Evolutionary conservation across 2,888 invertebrate genomes (phyloP).

Genomic region (Ormyrus nitidulus): DNA sequence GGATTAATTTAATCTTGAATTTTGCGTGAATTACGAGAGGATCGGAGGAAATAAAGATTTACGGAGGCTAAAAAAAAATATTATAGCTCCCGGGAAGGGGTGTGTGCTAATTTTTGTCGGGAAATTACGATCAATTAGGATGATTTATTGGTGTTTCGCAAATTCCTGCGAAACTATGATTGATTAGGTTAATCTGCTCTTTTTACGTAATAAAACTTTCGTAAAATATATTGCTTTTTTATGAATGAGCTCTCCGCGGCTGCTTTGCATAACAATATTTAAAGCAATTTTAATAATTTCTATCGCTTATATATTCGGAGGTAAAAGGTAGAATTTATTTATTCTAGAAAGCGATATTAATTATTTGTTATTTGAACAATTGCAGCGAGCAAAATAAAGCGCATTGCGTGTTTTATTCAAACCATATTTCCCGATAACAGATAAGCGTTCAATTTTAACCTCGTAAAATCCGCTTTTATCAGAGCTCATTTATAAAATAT

Average conservation of each 20-base stretch:
- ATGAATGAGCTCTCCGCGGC: too few species aligned
- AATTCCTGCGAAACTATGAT: slow-evolving; percentile 2
- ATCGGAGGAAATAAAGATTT: slow-evolving; percentile 38
- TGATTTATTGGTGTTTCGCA: slow-evolving; percentile 5
- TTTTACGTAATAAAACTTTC: too few species aligned
- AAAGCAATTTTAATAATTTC: too few species aligned
- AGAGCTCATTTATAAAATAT: too few species aligned
- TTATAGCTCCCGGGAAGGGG: not conserved
- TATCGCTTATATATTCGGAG: too few species aligned
- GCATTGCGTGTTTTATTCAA: not conserved
- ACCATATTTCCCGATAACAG: not conserved
- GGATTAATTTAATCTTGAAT: slow-evolving; percentile 48
- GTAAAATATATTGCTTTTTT: too few species aligned
- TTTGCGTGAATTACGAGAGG: slow-evolving; percentile 23
- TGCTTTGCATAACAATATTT: too few species aligned
- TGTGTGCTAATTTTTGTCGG: slow-evolving; percentile 6
- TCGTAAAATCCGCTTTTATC: too few species aligned
- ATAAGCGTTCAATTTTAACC: not conserved
- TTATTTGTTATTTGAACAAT: too few species aligned
- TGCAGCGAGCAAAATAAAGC: too few species aligned
- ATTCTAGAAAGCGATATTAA: too few species aligned
- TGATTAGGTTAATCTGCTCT: not conserved
- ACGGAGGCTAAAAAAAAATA: not conserved
- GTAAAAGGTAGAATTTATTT: too few species aligned
- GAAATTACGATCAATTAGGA: slow-evolving; percentile 21